phyloP scores from a whole-genome alignment of 2,888 invertebrate genomes.

The Pinctada fucata region DNA sequence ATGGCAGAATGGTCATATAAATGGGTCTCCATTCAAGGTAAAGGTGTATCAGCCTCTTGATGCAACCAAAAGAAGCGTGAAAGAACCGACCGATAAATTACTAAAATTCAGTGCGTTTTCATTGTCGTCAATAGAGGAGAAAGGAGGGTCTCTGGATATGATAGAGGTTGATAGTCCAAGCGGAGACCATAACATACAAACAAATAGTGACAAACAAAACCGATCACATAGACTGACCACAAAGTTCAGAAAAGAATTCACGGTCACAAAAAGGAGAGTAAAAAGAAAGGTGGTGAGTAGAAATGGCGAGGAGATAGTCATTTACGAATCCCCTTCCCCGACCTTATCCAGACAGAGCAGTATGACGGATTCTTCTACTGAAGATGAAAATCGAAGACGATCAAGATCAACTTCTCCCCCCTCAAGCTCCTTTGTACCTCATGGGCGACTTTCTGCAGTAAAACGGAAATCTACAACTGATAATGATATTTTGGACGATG shows the following conservation, averaged over 20 bases:
- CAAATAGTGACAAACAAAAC: neutral
- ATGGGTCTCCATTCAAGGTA: constrained; percentile 68
- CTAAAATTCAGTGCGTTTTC: constrained; percentile 32
- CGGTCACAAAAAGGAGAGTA: constrained; percentile 65
- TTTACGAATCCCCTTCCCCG: constrained; percentile 60
- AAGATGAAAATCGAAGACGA: constrained; percentile 38
- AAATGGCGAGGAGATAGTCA: constrained; percentile 67
- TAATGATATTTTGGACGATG: too few species aligned
- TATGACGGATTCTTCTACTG: constrained; percentile 54
- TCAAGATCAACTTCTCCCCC: constrained; percentile 7
- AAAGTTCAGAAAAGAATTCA: constrained; percentile 54
- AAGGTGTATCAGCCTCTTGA: constrained; percentile 52
- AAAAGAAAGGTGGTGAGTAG: constrained; percentile 64
- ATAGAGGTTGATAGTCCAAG: neutral
- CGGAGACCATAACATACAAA: neutral
- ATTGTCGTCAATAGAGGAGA: constrained; percentile 27
- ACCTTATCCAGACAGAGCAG: constrained; percentile 60
- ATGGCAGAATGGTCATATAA: constrained; percentile 63
- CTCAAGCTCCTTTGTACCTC: neutral
- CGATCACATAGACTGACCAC: constrained; percentile 6
- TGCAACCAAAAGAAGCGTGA: constrained; percentile 18
- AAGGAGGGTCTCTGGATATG: neutral
- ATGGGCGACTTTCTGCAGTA: too few species aligned
- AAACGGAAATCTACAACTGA: too few species aligned
- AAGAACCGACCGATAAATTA: constrained; percentile 35